These are phyloP conservation scores for Meteorus colon DNA, from an alignment of 2,888 invertebrate genomes.

Conservation along the genomic window DNA sequence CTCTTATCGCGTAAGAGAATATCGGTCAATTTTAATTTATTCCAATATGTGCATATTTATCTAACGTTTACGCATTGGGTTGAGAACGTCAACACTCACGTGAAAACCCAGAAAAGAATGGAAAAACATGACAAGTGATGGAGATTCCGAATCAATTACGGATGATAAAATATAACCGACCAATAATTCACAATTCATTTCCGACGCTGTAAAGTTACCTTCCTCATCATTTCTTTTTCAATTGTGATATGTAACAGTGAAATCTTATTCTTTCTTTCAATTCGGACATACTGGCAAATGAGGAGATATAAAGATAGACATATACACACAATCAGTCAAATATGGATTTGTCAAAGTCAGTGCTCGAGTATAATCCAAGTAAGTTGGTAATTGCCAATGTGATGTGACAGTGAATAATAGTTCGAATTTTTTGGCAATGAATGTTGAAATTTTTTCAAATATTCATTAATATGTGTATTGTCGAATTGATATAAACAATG, in stretches of 20 bases:
- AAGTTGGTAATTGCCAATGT: neutral
- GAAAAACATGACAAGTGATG: neutral
- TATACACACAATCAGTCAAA: neutral
- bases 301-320: neutral
- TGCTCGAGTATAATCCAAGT: conserved; percentile 6
- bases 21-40: neutral
- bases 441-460: neutral
- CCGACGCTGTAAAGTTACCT: neutral
- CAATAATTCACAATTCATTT: neutral
- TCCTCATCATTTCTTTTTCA: neutral
- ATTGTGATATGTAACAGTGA: conserved; percentile 11
- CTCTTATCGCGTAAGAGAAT: neutral
- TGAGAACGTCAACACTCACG: neutral
- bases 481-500: too few species aligned
- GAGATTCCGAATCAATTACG: neutral
- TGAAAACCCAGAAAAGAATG: too few species aligned
- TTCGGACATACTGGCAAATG: neutral
- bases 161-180: conserved; percentile 41
- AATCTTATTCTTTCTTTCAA: neutral
- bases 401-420: neutral
- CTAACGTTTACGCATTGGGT: neutral
- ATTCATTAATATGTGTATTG: too few species aligned
- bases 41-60: neutral
- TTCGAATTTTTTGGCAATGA: neutral
- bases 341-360: conserved; percentile 26